A percentile compares a stretch with the other conserved stretches of the same genome.
These are phyloP conservation scores for Agrilus biguttatus DNA, from an alignment of 2,888 invertebrate genomes.

Conservation along the genomic window DNA sequence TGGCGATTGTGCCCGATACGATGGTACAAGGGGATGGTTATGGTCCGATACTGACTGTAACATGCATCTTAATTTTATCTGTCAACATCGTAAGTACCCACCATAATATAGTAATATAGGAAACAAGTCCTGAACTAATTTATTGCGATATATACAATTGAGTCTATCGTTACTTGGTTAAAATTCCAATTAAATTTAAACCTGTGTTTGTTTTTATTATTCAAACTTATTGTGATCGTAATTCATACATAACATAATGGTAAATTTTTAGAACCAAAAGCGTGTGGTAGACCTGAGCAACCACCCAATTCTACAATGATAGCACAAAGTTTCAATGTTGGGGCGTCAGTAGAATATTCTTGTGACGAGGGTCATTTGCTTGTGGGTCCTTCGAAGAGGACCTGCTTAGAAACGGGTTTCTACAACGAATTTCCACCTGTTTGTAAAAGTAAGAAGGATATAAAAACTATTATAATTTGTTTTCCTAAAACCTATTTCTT, in stretches of 20 bases:
- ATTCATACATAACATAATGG: neutral
- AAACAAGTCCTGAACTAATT: too few relatives aligned
- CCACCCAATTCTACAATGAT: constrained; percentile 85
- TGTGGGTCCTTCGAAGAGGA: constrained; percentile 70
- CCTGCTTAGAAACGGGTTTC: constrained; percentile 82
- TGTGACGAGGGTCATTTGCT: constrained; percentile 78
- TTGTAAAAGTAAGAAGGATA: constrained; percentile 62
- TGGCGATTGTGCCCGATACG: constrained; percentile 78
- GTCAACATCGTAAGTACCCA: constrained; percentile 76
- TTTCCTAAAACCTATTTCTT: neutral
- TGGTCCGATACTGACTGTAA: constrained; percentile 89
- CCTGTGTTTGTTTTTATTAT: too few relatives aligned
- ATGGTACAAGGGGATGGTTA: constrained; percentile 87
- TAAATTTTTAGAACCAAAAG: constrained; percentile 57
- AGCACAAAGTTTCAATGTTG: constrained; percentile 63
- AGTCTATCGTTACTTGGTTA: too few relatives aligned
- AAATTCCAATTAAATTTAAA: too few relatives aligned
- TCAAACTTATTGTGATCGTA: too few relatives aligned
- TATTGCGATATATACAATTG: too few relatives aligned
- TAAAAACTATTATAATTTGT: constrained; percentile 1
- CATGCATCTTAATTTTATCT: constrained; percentile 73
- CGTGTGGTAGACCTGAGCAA: constrained; percentile 84
- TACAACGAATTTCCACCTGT: constrained; percentile 89
- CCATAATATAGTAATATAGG: too few relatives aligned
- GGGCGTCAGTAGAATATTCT: constrained; percentile 67